A percentile compares a stretch with the other conserved stretches of the same genome.
These are phyloP conservation scores for Lophius piscatorius DNA, from an alignment of 2,113 vertebrate species.

Conservation along the genomic window DNA sequence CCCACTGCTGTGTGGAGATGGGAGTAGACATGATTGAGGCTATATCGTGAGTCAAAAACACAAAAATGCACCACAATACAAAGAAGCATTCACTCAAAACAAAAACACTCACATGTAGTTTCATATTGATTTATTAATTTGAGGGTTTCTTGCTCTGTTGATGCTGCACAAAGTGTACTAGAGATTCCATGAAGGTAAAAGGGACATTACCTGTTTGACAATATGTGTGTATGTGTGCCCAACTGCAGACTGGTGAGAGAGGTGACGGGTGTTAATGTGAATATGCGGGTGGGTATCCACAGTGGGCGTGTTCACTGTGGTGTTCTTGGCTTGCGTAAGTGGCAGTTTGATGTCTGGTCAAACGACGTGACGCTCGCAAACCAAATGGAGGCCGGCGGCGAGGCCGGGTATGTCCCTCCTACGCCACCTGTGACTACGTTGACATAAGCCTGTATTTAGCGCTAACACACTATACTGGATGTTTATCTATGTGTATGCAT, in stretches of 20 bases:
- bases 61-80: not conserved
- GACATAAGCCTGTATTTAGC: not conserved
- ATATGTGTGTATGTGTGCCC: constrained; percentile 23
- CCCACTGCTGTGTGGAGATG: constrained; percentile 98
- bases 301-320: constrained; percentile 94
- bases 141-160: constrained; percentile 1
- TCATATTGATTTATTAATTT: not conserved
- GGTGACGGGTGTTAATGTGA: constrained; percentile 95
- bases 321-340: constrained; percentile 93
- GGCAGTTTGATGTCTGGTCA: constrained; percentile 98
- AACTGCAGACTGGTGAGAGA: constrained; percentile 90
- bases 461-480: no score
- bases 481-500: constrained; percentile 19
- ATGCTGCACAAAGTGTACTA: not conserved
- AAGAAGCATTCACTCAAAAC: not conserved
- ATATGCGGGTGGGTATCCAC: constrained; percentile 98
- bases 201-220: constrained; percentile 10
- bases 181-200: constrained; percentile 19
- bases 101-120: not conserved
- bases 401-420: constrained; percentile 84
- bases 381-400: constrained; percentile 95
- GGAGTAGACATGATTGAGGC: constrained; percentile 98
- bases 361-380: constrained; percentile 95
- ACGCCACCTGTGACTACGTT: not conserved
- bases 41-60: constrained; percentile 87